Percentiles rank a stretch among this genome's conserved stretches.
phyloP scores from a whole-genome alignment of 2,888 invertebrate species.

The Pseudococcus jackbeardsleyi region DNA sequence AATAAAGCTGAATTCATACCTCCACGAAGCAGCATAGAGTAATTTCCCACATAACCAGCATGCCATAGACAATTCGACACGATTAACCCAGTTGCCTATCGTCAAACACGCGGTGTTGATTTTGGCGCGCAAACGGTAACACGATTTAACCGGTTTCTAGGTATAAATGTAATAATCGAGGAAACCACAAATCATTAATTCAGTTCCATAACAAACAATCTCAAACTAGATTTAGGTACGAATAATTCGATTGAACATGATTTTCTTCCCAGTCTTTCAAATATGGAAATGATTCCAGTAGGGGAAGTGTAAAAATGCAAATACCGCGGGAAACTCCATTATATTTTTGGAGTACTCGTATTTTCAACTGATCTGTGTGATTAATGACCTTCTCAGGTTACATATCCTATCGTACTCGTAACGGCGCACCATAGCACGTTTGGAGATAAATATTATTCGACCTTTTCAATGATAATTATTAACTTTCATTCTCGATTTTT shows the following conservation, averaged over 20 bases:
- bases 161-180: background rate
- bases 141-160: background rate
- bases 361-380: slow-evolving; percentile 9
- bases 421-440: background rate
- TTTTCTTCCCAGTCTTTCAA: background rate
- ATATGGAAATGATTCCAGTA: background rate
- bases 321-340: background rate
- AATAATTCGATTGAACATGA: background rate
- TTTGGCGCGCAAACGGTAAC: slow-evolving; percentile 14
- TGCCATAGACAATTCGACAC: background rate
- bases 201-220: background rate
- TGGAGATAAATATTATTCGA: slow-evolving; percentile 46
- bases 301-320: background rate
- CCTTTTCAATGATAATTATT: slow-evolving; percentile 49
- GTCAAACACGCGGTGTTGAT: background rate
- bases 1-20: too few relatives aligned
- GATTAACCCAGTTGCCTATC: background rate
- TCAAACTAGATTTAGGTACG: background rate
- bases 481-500: slow-evolving; percentile 31
- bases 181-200: background rate
- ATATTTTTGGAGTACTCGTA: background rate
- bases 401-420: background rate
- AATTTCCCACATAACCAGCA: background rate
- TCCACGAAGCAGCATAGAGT: too few relatives aligned
- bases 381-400: slow-evolving; percentile 53